phyloP scores from a whole-genome alignment of 2,113 vertebrate genomes.

The Carassius carassius region DNA sequence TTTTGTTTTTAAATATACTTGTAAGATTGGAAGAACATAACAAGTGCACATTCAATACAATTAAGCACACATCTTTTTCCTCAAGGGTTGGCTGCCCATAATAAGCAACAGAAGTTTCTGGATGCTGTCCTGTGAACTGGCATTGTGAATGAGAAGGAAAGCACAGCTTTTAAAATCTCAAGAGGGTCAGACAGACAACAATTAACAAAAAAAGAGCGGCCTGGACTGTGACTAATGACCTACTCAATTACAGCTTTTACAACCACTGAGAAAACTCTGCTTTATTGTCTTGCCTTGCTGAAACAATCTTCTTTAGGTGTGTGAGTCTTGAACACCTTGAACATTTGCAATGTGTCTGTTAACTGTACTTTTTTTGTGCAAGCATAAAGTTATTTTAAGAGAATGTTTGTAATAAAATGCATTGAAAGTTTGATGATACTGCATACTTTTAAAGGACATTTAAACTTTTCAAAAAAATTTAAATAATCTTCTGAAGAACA shows the following conservation, averaged over 20 bases:
- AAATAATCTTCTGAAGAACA: not conserved
- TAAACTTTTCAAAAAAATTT: not conserved
- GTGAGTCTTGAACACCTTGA: not conserved
- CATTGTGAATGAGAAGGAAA: slow-evolving; percentile 34
- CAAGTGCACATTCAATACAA: not conserved
- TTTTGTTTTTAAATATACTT: not conserved
- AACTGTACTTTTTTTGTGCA: not conserved
- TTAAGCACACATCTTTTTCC: not conserved
- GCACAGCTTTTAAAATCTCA: slow-evolving; percentile 27
- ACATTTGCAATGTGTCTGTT: not conserved
- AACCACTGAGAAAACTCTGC: slow-evolving; percentile 37
- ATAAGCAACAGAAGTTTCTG: slow-evolving; percentile 11
- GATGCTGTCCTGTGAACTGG: slow-evolving; percentile 7
- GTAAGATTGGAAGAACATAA: not conserved
- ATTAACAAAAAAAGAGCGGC: slow-evolving; percentile 39
- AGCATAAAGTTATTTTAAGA: not conserved
- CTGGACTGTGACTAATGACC: slow-evolving; percentile 49
- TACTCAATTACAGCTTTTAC: slow-evolving; percentile 47
- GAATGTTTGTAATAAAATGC: not conserved
- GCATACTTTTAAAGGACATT: not conserved
- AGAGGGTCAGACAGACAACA: slow-evolving; percentile 48
- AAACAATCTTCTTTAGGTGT: slow-evolving; percentile 1
- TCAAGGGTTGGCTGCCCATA: not conserved
- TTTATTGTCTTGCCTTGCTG: slow-evolving; percentile 30
- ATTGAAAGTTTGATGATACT: not conserved